A percentile compares a stretch with the other conserved stretches of the same genome.
These are phyloP conservation scores for Aphrophora alni DNA, from an alignment of 2,888 invertebrate genomes.

Conservation along the genomic window DNA sequence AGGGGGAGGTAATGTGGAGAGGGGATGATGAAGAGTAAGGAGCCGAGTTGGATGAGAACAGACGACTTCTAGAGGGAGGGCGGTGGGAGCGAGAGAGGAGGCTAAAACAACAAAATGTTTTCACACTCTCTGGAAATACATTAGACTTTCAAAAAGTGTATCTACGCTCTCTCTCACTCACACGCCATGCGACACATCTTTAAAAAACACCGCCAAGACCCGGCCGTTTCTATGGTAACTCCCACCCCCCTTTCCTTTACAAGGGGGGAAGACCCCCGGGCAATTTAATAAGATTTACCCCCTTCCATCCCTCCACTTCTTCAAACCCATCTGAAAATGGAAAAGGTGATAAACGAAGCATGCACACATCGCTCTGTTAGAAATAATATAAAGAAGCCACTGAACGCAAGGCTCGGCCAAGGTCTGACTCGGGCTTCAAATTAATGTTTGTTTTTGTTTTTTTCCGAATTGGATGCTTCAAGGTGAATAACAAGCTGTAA, in stretches of 20 bases:
- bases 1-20: not conserved
- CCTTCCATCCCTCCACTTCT: constrained; percentile 41
- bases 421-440: not conserved
- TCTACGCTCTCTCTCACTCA: constrained; percentile 29
- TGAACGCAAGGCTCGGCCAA: not conserved
- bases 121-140: constrained; percentile 43
- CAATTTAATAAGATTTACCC: constrained; percentile 50
- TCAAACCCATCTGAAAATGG: constrained; percentile 47
- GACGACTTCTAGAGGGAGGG: not conserved
- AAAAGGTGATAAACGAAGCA: constrained; percentile 48
- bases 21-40: constrained; percentile 26
- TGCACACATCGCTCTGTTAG: constrained; percentile 22
- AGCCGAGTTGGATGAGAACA: constrained; percentile 16
- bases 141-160: constrained; percentile 43
- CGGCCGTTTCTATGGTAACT: constrained; percentile 34
- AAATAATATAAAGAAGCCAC: constrained; percentile 13
- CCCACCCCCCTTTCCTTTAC: constrained; percentile 43
- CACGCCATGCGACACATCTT: constrained; percentile 37
- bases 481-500: not conserved
- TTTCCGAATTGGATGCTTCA: not conserved
- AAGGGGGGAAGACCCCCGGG: constrained; percentile 36
- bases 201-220: constrained; percentile 40
- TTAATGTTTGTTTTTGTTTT: not conserved
- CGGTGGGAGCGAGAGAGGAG: not conserved
- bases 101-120: constrained; percentile 43